Conservation (phyloP, 2,113 vertebrate species). For the Pomatorhinus ruficollis region DNA sequence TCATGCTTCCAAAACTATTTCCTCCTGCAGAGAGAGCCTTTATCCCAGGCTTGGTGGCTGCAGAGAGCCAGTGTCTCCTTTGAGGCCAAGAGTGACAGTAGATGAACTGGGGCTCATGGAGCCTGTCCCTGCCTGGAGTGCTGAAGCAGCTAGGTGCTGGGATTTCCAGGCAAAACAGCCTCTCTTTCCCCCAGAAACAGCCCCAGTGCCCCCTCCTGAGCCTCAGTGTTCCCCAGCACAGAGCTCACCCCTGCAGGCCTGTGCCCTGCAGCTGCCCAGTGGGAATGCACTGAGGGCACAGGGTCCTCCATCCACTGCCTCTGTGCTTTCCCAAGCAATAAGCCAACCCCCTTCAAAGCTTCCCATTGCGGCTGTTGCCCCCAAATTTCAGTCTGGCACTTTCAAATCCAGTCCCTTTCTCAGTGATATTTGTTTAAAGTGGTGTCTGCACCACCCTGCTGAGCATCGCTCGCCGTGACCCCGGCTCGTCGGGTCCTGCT, state of each 20-base stretch:
- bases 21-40: background rate
- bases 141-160: background rate
- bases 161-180: fast-evolving
- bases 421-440: background rate
- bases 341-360: background rate
- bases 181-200: background rate
- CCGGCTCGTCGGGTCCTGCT: fast-evolving
- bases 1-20: background rate
- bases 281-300: background rate
- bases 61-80: background rate
- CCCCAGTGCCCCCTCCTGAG: background rate
- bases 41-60: fast-evolving
- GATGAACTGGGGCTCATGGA: background rate
- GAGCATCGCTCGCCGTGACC: background rate
- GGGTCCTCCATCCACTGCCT: background rate
- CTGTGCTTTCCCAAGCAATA: background rate
- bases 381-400: fast-evolving
- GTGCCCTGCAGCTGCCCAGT: fast-evolving
- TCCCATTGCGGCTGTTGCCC: fast-evolving
- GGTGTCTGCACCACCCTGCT: background rate
- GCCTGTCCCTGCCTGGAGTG: background rate
- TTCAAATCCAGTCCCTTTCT: background rate
- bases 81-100: fast-evolving
- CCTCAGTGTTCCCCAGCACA: background rate
- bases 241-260: background rate